Percentiles rank a stretch among this genome's conserved stretches.
Conservation (phyloP, 2,888 invertebrate species). For the Pemphredon lugubris region DNA sequence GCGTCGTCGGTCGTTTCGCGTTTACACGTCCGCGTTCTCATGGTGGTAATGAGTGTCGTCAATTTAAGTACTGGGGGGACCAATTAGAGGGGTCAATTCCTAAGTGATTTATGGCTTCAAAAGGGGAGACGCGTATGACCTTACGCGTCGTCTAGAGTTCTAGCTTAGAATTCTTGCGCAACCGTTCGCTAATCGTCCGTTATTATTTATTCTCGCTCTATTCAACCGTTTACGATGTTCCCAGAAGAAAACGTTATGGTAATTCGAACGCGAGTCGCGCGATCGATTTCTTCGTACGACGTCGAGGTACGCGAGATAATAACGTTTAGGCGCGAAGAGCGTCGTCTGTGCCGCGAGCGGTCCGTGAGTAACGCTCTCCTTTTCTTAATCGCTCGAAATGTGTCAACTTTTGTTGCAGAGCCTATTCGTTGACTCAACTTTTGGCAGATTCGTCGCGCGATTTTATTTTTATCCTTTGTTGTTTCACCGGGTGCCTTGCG, state of each 20-base stretch:
- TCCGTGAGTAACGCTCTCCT: too few species aligned
- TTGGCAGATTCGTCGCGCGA: conserved; percentile 47
- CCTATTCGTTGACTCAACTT: conserved; percentile 40
- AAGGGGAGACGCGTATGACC: conserved; percentile 48
- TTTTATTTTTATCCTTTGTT: conserved; percentile 55
- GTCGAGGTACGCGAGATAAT: too few species aligned
- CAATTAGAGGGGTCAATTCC: conserved; percentile 75
- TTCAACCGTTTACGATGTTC: conserved; percentile 29
- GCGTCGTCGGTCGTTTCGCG: conserved; percentile 1
- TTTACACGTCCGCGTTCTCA: conserved; percentile 40
- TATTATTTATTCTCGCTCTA: conserved; percentile 44
- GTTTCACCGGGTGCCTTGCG: conserved; percentile 37
- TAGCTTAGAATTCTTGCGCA: conserved; percentile 57
- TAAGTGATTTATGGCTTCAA: conserved; percentile 71
- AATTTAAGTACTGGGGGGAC: conserved; percentile 67
- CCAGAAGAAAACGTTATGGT: too few species aligned
- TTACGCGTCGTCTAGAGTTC: conserved; percentile 42
- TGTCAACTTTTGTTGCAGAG: conserved; percentile 32
- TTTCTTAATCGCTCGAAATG: neutral
- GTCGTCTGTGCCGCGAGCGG: too few species aligned
- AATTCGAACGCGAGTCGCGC: too few species aligned
- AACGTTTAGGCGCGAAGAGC: too few species aligned
- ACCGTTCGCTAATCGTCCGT: conserved; percentile 39
- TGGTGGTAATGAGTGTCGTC: conserved; percentile 34
- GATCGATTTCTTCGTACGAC: too few species aligned